These are phyloP conservation scores for Ennomos fuscantarius DNA, from an alignment of 2,888 invertebrate species.

Conservation along the genomic window DNA sequence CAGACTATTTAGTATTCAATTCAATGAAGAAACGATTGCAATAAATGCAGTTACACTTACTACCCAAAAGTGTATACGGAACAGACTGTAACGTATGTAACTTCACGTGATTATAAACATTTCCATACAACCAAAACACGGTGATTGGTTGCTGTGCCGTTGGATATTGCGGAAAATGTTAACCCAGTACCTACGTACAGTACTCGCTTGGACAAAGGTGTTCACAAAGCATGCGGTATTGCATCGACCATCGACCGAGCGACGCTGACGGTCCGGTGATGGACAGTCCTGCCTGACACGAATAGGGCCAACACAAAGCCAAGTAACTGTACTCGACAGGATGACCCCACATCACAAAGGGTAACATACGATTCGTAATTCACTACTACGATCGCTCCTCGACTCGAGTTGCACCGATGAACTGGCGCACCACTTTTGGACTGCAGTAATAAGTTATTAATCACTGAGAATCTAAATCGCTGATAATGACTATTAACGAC, in stretches of 20 bases:
- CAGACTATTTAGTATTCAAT: too few species aligned
- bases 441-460: constrained; percentile 62
- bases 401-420: constrained; percentile 51
- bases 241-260: constrained; percentile 50
- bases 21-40: too few species aligned
- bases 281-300: constrained; percentile 64
- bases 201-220: constrained; percentile 43
- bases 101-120: constrained; percentile 22
- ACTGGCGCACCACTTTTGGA: constrained; percentile 37
- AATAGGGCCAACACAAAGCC: constrained; percentile 71
- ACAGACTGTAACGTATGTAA: constrained; percentile 6
- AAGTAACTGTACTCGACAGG: constrained; percentile 74
- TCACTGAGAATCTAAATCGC: constrained; percentile 71
- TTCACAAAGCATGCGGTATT: constrained; percentile 64
- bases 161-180: constrained; percentile 39
- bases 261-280: constrained; percentile 55
- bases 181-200: constrained; percentile 22
- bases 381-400: constrained; percentile 41
- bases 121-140: constrained; percentile 20
- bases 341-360: constrained; percentile 66
- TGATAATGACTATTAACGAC: constrained; percentile 70
- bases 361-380: constrained; percentile 57
- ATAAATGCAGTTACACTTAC: too few species aligned
- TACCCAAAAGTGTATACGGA: neutral
- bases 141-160: constrained; percentile 34